A percentile compares a stretch with the other conserved stretches of the same genome.
Conservation (phyloP, 2,113 vertebrate species). For the Pristiophorus japonicus region DNA sequence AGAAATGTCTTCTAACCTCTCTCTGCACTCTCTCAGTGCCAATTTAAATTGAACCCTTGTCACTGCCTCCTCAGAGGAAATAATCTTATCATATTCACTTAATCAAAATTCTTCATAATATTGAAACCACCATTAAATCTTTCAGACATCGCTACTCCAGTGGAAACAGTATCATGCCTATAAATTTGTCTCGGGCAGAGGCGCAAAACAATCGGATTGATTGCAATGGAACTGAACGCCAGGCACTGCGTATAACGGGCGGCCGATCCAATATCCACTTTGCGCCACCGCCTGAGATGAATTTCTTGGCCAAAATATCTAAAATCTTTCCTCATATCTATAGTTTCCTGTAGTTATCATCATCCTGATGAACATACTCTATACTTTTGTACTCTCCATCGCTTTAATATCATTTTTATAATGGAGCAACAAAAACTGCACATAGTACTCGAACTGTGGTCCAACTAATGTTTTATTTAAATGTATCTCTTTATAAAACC, state of each 20-base stretch:
- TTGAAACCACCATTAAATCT: too few species aligned
- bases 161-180: not conserved
- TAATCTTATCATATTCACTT: not conserved
- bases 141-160: not conserved
- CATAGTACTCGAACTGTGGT: not conserved
- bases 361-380: not conserved
- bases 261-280: too few species aligned
- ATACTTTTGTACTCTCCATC: not conserved
- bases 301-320: too few species aligned
- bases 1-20: not conserved
- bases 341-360: not conserved
- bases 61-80: not conserved
- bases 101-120: not conserved
- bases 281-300: too few species aligned
- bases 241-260: too few species aligned
- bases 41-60: not conserved
- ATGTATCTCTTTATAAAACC: too few species aligned
- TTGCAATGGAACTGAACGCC: too few species aligned
- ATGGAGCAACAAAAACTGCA: not conserved
- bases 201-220: too few species aligned
- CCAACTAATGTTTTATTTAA: not conserved
- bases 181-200: too few species aligned
- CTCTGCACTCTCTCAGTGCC: not conserved
- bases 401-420: not conserved
- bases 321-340: not conserved